phyloP scores from a whole-genome alignment of 2,888 invertebrate species.

The Carcina quercana region DNA sequence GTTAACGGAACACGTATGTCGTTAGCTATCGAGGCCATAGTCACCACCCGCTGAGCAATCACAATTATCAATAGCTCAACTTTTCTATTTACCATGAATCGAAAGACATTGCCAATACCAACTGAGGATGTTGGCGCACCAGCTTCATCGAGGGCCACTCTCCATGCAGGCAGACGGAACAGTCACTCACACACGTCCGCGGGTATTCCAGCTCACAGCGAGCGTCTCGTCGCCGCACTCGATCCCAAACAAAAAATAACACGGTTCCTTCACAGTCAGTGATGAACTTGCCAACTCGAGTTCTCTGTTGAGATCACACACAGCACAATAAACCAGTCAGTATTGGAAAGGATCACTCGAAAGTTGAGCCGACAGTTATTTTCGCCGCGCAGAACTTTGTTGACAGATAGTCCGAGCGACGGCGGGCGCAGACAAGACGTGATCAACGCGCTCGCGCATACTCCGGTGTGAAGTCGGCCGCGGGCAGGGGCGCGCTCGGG shows the following conservation, averaged over 20 bases:
- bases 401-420: constrained; percentile 60
- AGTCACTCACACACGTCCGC: constrained; percentile 68
- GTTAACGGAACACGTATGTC: constrained; percentile 46
- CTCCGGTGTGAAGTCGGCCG: constrained; percentile 70
- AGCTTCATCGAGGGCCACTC: constrained; percentile 58
- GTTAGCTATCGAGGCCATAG: constrained; percentile 54
- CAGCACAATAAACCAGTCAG: constrained; percentile 57
- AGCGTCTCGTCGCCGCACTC: constrained; percentile 68
- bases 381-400: constrained; percentile 62
- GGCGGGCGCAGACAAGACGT: constrained; percentile 48
- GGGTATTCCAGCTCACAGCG: constrained; percentile 44
- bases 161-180: constrained; percentile 60
- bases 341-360: constrained; percentile 50
- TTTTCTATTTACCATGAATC: constrained; percentile 56
- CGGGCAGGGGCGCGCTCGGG: constrained; percentile 39
- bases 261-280: constrained; percentile 64
- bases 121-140: constrained; percentile 38
- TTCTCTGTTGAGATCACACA: constrained; percentile 46
- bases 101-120: constrained; percentile 53
- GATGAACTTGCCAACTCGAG: constrained; percentile 37
- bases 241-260: constrained; percentile 69
- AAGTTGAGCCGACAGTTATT: constrained; percentile 45
- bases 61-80: constrained; percentile 37
- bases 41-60: constrained; percentile 48
- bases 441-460: constrained; percentile 70